Base-by-base conservation (phyloP, 2,797 vertebrate species). In the Borostomias antarcticus region DNA sequence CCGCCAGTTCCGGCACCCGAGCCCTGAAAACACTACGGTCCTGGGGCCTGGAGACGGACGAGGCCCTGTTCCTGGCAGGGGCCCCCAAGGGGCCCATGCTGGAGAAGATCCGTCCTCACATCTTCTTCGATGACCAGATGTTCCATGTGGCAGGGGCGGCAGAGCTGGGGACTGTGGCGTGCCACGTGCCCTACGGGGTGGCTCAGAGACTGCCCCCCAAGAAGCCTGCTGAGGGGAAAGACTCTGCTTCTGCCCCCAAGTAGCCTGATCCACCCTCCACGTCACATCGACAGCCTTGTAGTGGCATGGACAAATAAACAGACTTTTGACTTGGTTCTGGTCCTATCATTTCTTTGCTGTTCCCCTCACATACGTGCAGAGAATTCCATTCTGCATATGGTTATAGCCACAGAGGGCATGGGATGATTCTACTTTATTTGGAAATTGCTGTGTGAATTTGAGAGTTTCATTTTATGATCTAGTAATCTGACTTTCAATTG, bases 91-190 rank as follows among this genome's bases (percentile, higher is more conserved):
- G 95, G 0, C 96, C 96, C 0, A 91, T 97, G 82, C 91, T 99
- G 1, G 95, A 92, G 79, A 98, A 96, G 87, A 98, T 99, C 77
- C 92, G 91, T 40, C 96, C 96, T 0, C 96, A 98, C 68, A 96
- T 98, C 82, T 98, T 96, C 90, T 98, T 98, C 0, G 96, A 98
- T 0, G 96, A 98, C 83, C 96, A 98, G 90, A 96, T 97, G 95
- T 96, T 96, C 82, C 96, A 98, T 0, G 93, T 97, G 77, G 93
- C 96, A 25, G 95, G 96, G 0, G 96, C 96, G 15, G 91, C 94
- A 32, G 94, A 96, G 80, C 73, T 95, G 86, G 96, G 96, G 71
- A 94, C 96, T 0, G 89, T 98, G 0, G 95, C 95, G 0, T 96
- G 95, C 13, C 96, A 98, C 0, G 96, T 98, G 9, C 96, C 95